Conservation (phyloP, 2,888 invertebrate genomes). For the Drosophila birchii region DNA sequence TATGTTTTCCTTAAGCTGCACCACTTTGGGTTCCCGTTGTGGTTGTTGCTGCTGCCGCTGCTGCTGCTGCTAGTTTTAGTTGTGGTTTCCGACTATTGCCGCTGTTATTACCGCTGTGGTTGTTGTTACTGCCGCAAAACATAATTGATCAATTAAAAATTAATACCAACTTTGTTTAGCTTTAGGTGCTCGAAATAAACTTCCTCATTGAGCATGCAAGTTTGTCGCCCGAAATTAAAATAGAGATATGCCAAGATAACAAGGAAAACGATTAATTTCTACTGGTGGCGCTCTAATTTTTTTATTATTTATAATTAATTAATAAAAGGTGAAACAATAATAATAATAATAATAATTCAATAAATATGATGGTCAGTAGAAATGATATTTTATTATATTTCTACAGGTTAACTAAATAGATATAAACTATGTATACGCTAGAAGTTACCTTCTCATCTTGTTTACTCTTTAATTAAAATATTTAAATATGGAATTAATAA, state of each 20-base stretch:
- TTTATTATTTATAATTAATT: slow-evolving; percentile 3
- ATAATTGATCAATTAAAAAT: slow-evolving; percentile 79
- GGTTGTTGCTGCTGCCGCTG: not conserved
- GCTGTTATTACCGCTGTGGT: slow-evolving; percentile 17
- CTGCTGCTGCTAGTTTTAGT: slow-evolving; percentile 13
- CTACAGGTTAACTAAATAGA: too few relatives aligned
- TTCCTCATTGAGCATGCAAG: slow-evolving; percentile 55
- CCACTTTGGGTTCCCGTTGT: slow-evolving; percentile 29
- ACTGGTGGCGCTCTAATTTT: not conserved
- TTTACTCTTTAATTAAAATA: too few relatives aligned
- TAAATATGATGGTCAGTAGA: too few relatives aligned
- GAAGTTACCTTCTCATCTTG: too few relatives aligned
- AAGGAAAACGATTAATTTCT: slow-evolving; percentile 12
- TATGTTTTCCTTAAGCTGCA: slow-evolving; percentile 65
- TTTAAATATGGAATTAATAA: too few relatives aligned
- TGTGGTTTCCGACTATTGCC: slow-evolving; percentile 32
- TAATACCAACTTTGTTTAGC: slow-evolving; percentile 71
- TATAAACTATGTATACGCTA: too few relatives aligned
- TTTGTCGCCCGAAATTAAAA: slow-evolving; percentile 12
- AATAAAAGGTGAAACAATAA: too few relatives aligned
- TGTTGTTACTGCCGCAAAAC: slow-evolving; percentile 44
- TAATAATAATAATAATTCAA: not conserved
- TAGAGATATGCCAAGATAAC: slow-evolving; percentile 22
- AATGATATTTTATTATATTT: too few relatives aligned
- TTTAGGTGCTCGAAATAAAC: slow-evolving; percentile 57